Evolutionary conservation across 1,140 invertebrate species (phyloP).

Genomic region (Ceratosolen solmsi): DNA sequence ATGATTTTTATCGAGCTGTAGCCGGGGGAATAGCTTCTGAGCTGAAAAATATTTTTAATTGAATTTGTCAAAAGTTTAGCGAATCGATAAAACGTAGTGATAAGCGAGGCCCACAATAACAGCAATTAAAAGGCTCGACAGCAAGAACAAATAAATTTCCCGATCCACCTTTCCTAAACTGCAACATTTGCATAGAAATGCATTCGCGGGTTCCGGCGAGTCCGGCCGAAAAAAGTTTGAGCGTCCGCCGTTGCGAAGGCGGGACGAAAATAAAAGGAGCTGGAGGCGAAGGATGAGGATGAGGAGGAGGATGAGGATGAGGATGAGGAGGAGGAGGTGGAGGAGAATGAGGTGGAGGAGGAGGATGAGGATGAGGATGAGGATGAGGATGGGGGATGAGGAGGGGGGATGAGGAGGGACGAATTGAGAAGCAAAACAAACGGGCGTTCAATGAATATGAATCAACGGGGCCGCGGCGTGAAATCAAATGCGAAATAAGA

Average conservation of each 20-base stretch:
- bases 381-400: neutral
- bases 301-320: neutral
- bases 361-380: neutral
- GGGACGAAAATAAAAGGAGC: neutral
- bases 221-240: slow-evolving; percentile 4
- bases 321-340: neutral
- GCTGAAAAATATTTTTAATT: neutral
- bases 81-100: neutral
- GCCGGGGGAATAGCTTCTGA: neutral
- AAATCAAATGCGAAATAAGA: slow-evolving; percentile 52
- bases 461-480: slow-evolving; percentile 40
- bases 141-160: slow-evolving; percentile 32
- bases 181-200: slow-evolving; percentile 50
- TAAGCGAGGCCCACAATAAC: slow-evolving; percentile 5
- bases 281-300: neutral
- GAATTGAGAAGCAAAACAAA: slow-evolving; percentile 31
- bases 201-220: neutral
- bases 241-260: neutral
- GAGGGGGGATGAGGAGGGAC: neutral
- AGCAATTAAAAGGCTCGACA: slow-evolving; percentile 40
- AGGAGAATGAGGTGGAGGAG: neutral
- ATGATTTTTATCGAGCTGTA: too few species aligned
- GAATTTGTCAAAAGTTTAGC: neutral
- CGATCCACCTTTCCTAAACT: slow-evolving; percentile 30
- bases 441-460: slow-evolving; percentile 45